Evolutionary conservation across 2,113 vertebrate genomes (phyloP).

Genomic region (Pygoscelis antarcticus): DNA sequence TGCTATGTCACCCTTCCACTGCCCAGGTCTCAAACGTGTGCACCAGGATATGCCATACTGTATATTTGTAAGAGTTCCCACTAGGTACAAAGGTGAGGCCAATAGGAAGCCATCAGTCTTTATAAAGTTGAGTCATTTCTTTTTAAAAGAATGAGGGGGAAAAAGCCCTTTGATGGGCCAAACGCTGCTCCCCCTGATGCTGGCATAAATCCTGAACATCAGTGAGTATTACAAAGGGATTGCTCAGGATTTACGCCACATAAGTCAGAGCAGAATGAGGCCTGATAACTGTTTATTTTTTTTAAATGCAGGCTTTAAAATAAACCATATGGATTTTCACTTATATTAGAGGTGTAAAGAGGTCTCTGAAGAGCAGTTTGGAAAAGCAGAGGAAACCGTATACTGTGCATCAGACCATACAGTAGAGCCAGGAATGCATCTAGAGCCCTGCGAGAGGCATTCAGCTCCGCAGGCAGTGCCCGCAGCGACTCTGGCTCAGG

Average conservation of each 20-base stretch:
- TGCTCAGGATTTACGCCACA: conserved; percentile 42
- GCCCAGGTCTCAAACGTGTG: background rate
- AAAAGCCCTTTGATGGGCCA: conserved; percentile 17
- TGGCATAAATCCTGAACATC: conserved; percentile 32
- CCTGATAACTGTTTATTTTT: conserved; percentile 27
- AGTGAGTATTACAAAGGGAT: conserved; percentile 15
- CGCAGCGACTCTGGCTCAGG: fast-evolving
- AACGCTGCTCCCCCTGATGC: background rate
- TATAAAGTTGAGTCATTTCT: conserved; percentile 39
- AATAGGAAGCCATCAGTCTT: conserved; percentile 51
- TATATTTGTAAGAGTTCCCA: background rate
- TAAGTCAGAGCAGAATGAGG: conserved; percentile 59
- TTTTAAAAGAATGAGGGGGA: background rate
- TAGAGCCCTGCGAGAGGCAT: conserved; percentile 38
- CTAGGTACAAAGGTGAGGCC: background rate
- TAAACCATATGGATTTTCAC: conserved; percentile 58
- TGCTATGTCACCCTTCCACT: background rate
- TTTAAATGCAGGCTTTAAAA: conserved; percentile 52
- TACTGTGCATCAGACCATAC: conserved; percentile 45
- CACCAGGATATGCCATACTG: background rate
- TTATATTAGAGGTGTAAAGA: conserved; percentile 55
- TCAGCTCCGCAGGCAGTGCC: conserved; percentile 49
- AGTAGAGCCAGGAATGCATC: conserved; percentile 43
- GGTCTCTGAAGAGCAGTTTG: conserved; percentile 60
- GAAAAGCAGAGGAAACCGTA: conserved; percentile 54